Evolutionary conservation across 2,888 invertebrate genomes (phyloP), one percentile per base, ranked within the genome.

Genomic region (Trilocha varians): DNA sequence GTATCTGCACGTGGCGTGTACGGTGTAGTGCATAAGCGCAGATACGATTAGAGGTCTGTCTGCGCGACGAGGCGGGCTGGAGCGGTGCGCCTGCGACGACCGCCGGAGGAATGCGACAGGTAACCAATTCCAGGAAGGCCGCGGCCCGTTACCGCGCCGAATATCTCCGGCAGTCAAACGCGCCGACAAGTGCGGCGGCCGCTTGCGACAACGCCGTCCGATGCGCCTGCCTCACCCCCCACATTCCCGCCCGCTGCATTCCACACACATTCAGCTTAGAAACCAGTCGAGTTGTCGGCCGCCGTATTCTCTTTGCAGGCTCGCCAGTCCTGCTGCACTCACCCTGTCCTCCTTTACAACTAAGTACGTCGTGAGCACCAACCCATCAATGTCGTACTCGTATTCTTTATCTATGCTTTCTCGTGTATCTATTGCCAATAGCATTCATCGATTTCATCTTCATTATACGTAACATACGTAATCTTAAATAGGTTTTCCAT

Each of bases 61-160:
- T 70, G 62, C 64, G 64, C 73, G 74, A 70, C 68, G 53, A 46
- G 52, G 48, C 49, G 49, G 43, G 49, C 50, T 48, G 48, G 53
- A 52, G 41, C 55, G 59, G 57, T 52, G 66, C 65, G 58, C 62
- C 62, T 55, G 70, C 66, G 59, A 62, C 69, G 71, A 60, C 79
- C 77, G 76, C 70, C 76, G 66, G 56, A 70, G 82, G 84, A 84
- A 84, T 84, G 84, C 82, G 76, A 82, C 84, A 85, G 84, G 84
- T 85, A 85, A 80, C 82, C 82, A 75, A 78, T 85, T 84, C 84
- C 83, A 73, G 80, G 84, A 84, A 85, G 83, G 83, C 83, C 80
- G 75, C 73, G 82, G 79, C 74, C 84, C 84, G 84, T 84, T 84
- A 84, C 83, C 74, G 83, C 78, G 83, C 83, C 84, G 83, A 84